Evolutionary conservation across 2,113 vertebrate species (phyloP).

Genomic region (Tauraco erythrolophus): DNA sequence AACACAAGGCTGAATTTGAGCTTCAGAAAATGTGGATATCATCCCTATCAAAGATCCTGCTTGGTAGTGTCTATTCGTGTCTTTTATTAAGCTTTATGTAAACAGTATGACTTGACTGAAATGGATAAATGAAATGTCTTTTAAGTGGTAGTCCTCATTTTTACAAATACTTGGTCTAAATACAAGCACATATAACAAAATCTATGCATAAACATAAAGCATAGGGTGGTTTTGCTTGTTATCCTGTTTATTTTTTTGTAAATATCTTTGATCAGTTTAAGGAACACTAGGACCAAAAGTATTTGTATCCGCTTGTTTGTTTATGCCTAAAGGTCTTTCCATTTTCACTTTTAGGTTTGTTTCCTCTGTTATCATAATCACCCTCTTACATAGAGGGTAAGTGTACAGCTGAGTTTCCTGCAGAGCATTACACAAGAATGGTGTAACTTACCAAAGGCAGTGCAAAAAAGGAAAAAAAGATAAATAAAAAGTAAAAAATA

Average conservation of each 20-base stretch:
- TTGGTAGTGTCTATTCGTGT: not conserved
- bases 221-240: not conserved
- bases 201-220: not conserved
- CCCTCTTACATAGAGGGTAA: not conserved
- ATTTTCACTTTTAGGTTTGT: conserved; percentile 1
- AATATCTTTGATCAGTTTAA: not conserved
- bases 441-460: not conserved
- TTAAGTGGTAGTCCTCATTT: not conserved
- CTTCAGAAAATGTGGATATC: not conserved
- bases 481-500: no score
- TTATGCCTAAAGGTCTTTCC: not conserved
- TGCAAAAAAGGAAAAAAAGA: not conserved
- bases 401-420: not conserved
- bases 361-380: not conserved
- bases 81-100: not conserved
- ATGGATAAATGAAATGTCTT: not conserved
- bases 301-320: not conserved
- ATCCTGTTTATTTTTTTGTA: not conserved
- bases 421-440: not conserved
- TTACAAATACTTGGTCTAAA: not conserved
- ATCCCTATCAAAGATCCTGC: not conserved
- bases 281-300: not conserved
- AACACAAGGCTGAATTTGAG: not conserved
- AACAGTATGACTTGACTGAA: not conserved
- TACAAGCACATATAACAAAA: not conserved